Evolutionary conservation across 2,113 vertebrate genomes (phyloP), one percentile per base, ranked within the genome.

Genomic region (Scomber colias): DNA sequence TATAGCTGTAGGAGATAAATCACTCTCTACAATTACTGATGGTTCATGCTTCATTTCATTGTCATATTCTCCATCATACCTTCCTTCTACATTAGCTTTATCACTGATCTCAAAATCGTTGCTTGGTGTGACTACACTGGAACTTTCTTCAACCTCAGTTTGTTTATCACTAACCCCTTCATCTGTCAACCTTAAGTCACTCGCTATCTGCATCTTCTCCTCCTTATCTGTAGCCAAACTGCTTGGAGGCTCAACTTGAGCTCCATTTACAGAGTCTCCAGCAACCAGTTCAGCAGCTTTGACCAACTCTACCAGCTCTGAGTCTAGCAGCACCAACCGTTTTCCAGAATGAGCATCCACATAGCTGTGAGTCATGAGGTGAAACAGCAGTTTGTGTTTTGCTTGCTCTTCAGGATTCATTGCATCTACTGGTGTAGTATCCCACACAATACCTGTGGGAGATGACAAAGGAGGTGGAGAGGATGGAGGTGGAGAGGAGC

Each of bases 341-440:
- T 96, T 95, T 63, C 98, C 98, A 16, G 95, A 92, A 5, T 92
- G 95, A 66, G 94, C 90, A 63, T 97, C 95, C 80, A 97, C 90
- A 74, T 96, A 99, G 93, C 97, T 98, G 76, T 96, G 96, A 19
- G 95, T 95, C 96, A 97, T 96, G 79, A 99, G 44, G 56, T 97
- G 94, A 89, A 94, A 93, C 68, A 96, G 67, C 4, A 97, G 81
- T 46, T 72, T 94, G 75, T 96, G 93, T 0, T 90, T 82, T 55
- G 82, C 80, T 81, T 93, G 79, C 31, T 82, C 80, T 81, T 87
- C 63, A 44, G 31, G 75, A 74, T 81, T 73, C 11, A 61, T 49
- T 44, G n/a, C 87, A 63, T 73, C 70, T n/a, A 73, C 73, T 15
- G 83, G 89, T 44, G 79, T 83, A 55, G 68, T 5, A 14, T 91